phyloP scores from a whole-genome alignment of 2,113 vertebrate genomes.

The Phaethon lepturus region DNA sequence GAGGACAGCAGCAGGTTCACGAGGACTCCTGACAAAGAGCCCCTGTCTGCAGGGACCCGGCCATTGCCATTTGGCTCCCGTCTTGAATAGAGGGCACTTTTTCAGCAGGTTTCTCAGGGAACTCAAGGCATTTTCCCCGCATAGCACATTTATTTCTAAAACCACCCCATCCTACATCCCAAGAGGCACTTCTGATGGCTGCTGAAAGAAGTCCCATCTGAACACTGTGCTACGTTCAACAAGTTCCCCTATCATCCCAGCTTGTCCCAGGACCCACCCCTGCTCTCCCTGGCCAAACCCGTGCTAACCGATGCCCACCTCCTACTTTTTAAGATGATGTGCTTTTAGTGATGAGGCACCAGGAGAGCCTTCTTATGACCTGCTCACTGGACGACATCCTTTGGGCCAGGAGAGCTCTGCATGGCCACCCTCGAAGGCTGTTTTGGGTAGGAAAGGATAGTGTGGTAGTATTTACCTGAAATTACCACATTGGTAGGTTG shows the following conservation, averaged over 20 bases:
- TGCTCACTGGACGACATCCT: neutral
- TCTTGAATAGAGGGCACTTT: neutral
- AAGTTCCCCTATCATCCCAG: neutral
- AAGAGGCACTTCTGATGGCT: neutral
- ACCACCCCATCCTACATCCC: neutral
- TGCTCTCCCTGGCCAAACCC: neutral
- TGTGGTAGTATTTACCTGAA: neutral
- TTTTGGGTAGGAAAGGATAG: neutral
- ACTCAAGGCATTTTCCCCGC: neutral
- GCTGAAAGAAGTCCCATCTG: neutral
- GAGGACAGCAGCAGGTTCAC: neutral
- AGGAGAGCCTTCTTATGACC: neutral
- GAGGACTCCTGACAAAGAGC: slow-evolving; percentile 37
- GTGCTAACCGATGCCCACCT: neutral
- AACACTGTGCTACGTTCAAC: neutral
- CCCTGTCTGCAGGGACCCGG: slow-evolving; percentile 19
- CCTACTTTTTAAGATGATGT: neutral
- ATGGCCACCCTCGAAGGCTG: neutral
- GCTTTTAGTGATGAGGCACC: neutral
- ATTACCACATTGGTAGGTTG: neutral
- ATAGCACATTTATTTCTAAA: neutral
- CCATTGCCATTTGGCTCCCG: neutral
- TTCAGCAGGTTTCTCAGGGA: slow-evolving; percentile 1
- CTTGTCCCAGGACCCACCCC: neutral
- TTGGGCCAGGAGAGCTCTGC: neutral